A percentile compares a stretch with the other conserved stretches of the same genome.
Conservation (phyloP, 2,797 vertebrate species). For the Enteromius mattozi region DNA sequence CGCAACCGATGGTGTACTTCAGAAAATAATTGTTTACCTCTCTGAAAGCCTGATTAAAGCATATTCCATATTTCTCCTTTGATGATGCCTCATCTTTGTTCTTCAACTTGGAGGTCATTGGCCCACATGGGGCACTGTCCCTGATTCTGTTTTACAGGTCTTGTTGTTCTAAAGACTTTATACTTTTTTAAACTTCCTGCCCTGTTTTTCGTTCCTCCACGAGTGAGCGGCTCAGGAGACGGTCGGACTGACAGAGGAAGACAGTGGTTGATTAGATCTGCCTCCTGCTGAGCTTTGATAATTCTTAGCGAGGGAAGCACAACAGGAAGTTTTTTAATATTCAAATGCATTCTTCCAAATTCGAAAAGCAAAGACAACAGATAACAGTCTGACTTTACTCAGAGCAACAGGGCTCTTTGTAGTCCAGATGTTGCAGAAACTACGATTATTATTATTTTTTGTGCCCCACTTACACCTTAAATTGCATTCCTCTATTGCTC, state of each 20-base stretch:
- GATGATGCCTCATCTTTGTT: slow-evolving; percentile 4
- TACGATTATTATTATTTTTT: background rate
- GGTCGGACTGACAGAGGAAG: slow-evolving; percentile 46
- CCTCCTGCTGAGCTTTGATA: slow-evolving; percentile 63
- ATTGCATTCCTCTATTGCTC: background rate
- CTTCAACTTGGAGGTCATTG: slow-evolving; percentile 28
- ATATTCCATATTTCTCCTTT: slow-evolving; percentile 1
- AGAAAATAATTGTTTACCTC: slow-evolving; percentile 35
- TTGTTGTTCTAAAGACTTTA: background rate
- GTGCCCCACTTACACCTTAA: slow-evolving; percentile 1
- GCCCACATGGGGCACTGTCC: slow-evolving; percentile 15
- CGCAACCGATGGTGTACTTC: slow-evolving; percentile 18
- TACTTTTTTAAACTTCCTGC: slow-evolving; percentile 41
- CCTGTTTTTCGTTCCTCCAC: slow-evolving; percentile 28
- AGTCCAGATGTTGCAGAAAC: slow-evolving; percentile 43
- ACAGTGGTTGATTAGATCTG: slow-evolving; percentile 58
- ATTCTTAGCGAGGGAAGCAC: slow-evolving; percentile 55
- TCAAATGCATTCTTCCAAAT: slow-evolving; percentile 56
- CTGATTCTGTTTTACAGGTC: slow-evolving; percentile 22
- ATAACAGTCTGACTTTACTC: slow-evolving; percentile 44
- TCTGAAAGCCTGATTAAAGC: slow-evolving; percentile 17
- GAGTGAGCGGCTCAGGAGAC: slow-evolving; percentile 44
- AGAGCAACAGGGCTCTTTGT: slow-evolving; percentile 29
- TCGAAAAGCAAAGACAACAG: slow-evolving; percentile 41
- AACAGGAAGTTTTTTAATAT: slow-evolving; percentile 64